Evolutionary conservation across 2,888 invertebrate genomes (phyloP), one percentile per base, ranked within the genome.

Genomic region (Muschampia staudingeri): DNA sequence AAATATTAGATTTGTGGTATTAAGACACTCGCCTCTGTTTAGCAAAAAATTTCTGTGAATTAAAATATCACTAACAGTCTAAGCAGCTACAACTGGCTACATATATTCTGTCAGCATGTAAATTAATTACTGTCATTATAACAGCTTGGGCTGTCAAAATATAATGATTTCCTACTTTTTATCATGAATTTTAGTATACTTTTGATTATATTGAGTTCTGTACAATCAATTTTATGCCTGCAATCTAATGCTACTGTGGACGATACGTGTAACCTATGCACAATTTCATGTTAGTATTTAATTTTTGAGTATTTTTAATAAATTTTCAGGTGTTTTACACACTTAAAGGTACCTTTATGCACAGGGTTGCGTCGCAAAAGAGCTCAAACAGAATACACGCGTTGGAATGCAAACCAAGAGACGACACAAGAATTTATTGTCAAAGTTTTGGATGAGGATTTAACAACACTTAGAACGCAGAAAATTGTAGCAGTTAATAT

Each of bases 401-500:
- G 97, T 85, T 97, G 96, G 96, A 91, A 89, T 81, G 89, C 92
- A 42, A 94, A 93, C 85, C 81, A 89, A 84, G 93, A 92, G 78
- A 91, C 93, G 2, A 92, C 94, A 70, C 91, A 91, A 81, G 94
- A 96, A 85, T 97, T 97, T 83, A 90, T 97, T 84, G 95, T 97
- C n/a, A 95, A 96, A 90, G 94, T 97, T 84, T 93, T 96, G 81
- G 97, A 97, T 83, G 97, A 97, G 52, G 95, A 95, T 44, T 67
- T 93, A 65, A 86, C 93, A 73, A 91, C 93, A 52, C 78, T 91
- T 14, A 90, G 82, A 25, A 81, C 90, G 14, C 92, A 92, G 71
- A 89, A 91, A 86, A 86, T 96, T 40, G 89, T 93, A 65, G 96
- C 95, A 75, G 89, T 96, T 16, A 95, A 96, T 83, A 95, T 96